phyloP scores from a whole-genome alignment of 2,113 vertebrate genomes.

The Semnornis frantzii region DNA sequence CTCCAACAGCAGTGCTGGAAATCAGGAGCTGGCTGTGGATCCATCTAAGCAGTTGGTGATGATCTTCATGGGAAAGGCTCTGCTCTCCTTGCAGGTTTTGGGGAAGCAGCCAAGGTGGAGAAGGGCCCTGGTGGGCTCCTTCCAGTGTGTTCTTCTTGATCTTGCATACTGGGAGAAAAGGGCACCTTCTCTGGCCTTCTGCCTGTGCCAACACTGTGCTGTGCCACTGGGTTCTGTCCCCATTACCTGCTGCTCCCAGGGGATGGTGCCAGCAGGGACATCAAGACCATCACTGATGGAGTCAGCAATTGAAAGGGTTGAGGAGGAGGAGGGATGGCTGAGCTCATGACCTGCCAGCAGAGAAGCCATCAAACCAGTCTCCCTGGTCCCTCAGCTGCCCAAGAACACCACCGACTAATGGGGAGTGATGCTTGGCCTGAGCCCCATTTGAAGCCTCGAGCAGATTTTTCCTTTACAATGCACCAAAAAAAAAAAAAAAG shows the following conservation, averaged over 20 bases:
- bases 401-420: not conserved
- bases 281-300: fast-evolving
- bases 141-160: fast-evolving
- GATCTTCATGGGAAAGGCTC: not conserved
- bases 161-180: fast-evolving
- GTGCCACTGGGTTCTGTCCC: not conserved
- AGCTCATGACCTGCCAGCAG: not conserved
- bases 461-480: not conserved
- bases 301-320: not conserved
- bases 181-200: not conserved
- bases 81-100: not conserved
- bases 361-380: not conserved
- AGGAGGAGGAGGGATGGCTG: not conserved
- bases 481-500: not conserved
- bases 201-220: fast-evolving
- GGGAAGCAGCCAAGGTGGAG: not conserved
- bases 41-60: not conserved
- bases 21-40: not conserved
- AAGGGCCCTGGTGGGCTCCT: not conserved
- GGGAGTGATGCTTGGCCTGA: not conserved
- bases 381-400: not conserved
- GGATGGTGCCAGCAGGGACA: not conserved
- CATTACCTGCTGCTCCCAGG: not conserved
- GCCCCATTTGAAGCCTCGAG: not conserved
- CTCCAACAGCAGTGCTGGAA: not conserved